A percentile compares a stretch with the other conserved stretches of the same genome.
These are phyloP conservation scores for Pseudomyrmex dendroicus DNA, from an alignment of 1,140 invertebrate species.

Conservation along the genomic window DNA sequence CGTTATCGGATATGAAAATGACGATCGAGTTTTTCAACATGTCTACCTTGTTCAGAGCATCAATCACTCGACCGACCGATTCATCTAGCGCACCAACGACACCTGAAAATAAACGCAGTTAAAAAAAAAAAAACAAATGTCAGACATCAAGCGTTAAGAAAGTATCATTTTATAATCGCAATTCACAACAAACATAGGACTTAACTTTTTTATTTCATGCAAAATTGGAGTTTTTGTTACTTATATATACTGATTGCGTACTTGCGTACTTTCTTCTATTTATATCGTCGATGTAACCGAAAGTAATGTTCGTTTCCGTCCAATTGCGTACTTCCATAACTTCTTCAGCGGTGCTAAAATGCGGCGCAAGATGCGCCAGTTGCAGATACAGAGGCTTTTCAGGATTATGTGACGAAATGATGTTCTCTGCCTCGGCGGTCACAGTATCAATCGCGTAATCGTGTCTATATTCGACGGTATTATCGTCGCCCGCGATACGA, in stretches of 20 bases:
- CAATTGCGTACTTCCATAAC: constrained; percentile 84
- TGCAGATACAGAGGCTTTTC: constrained; percentile 87
- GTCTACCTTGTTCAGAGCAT: constrained; percentile 82
- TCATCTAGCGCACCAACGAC: constrained; percentile 89
- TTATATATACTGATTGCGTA: constrained; percentile 59
- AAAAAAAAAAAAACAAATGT: not conserved
- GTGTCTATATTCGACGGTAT: constrained; percentile 79
- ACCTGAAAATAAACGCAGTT: constrained; percentile 79
- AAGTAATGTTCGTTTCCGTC: constrained; percentile 85
- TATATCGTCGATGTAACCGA: constrained; percentile 86
- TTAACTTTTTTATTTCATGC: not conserved
- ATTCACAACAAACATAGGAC: not conserved
- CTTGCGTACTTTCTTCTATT: constrained; percentile 87
- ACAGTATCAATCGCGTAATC: constrained; percentile 87
- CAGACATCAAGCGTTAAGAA: not conserved
- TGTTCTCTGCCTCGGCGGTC: constrained; percentile 85
- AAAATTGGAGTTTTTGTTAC: not conserved
- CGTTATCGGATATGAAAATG: constrained; percentile 91
- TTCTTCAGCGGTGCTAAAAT: constrained; percentile 82
- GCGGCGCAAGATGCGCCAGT: constrained; percentile 87
- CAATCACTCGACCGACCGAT: constrained; percentile 87
- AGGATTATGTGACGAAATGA: constrained; percentile 85
- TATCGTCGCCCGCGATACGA: constrained; percentile 75
- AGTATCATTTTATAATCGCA: not conserved
- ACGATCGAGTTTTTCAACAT: constrained; percentile 89